Evolutionary conservation across 1,140 invertebrate species (phyloP).

Genomic region (Pollicipes pollicipes): DNA sequence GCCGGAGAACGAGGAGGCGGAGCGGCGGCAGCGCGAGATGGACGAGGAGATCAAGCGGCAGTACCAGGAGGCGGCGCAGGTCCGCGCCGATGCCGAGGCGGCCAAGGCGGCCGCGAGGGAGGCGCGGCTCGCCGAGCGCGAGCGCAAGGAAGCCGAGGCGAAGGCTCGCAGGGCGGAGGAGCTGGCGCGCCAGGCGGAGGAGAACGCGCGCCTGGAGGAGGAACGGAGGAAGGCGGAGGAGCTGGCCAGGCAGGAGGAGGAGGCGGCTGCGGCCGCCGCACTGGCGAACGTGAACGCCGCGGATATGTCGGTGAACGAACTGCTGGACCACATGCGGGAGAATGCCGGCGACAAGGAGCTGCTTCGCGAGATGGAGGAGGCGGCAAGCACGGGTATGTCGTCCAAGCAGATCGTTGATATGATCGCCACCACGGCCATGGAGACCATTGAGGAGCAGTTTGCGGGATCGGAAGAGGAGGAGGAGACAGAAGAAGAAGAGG

Average conservation of each 20-base stretch:
- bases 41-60: not conserved
- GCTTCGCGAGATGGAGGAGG: not conserved
- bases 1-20: not conserved
- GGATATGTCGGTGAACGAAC: not conserved
- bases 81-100: not conserved
- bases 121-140: not conserved
- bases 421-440: not conserved
- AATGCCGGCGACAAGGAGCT: not conserved
- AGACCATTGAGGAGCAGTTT: conserved; percentile 1
- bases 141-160: not conserved
- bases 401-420: not conserved
- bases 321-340: not conserved
- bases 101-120: not conserved
- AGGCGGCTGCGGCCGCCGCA: not conserved
- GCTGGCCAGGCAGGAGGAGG: not conserved
- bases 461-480: not conserved
- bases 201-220: not conserved
- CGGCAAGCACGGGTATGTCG: not conserved
- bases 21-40: not conserved
- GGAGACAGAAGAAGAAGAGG: not conserved
- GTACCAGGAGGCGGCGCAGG: not conserved
- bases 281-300: not conserved
- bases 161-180: not conserved
- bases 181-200: not conserved
- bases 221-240: not conserved